Percentiles rank a stretch among this genome's conserved stretches.
These are phyloP conservation scores for Clitarchus hookeri DNA, from an alignment of 2,888 invertebrate genomes.

Conservation along the genomic window DNA sequence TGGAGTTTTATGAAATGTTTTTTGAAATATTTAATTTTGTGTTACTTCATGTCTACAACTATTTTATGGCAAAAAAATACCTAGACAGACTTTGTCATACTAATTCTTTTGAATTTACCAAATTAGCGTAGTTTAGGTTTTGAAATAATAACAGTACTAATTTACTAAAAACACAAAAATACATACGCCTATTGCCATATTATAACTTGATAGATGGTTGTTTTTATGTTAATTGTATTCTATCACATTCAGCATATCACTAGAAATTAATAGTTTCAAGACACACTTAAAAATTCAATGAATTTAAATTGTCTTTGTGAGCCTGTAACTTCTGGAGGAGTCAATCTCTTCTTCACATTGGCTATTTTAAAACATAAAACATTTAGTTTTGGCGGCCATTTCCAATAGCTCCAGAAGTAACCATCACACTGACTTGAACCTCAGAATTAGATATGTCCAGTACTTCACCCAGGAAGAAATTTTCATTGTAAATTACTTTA, in stretches of 20 bases:
- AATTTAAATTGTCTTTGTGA: not conserved
- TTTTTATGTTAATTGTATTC: too few species aligned
- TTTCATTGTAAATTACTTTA: slow-evolving; percentile 8
- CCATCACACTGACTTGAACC: slow-evolving; percentile 5
- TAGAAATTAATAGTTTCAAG: not conserved
- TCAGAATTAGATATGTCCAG: not conserved
- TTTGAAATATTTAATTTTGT: too few species aligned
- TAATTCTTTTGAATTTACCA: not conserved
- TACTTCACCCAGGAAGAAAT: not conserved
- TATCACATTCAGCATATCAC: too few species aligned
- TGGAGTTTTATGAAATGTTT: too few species aligned
- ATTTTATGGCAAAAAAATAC: too few species aligned
- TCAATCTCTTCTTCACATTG: not conserved
- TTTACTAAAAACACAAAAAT: not conserved
- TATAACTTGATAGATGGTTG: too few species aligned
- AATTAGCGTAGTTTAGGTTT: too few species aligned
- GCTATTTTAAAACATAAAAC: too few species aligned
- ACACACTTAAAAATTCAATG: not conserved
- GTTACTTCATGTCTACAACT: too few species aligned
- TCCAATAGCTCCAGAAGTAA: slow-evolving; percentile 19
- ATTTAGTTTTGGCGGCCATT: slow-evolving; percentile 10
- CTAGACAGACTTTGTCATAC: not conserved
- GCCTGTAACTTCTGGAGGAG: slow-evolving; percentile 3
- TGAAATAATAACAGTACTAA: not conserved
- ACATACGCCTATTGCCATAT: not conserved